phyloP scores from a whole-genome alignment of 2,888 invertebrate species.

The Tyria jacobaeae region DNA sequence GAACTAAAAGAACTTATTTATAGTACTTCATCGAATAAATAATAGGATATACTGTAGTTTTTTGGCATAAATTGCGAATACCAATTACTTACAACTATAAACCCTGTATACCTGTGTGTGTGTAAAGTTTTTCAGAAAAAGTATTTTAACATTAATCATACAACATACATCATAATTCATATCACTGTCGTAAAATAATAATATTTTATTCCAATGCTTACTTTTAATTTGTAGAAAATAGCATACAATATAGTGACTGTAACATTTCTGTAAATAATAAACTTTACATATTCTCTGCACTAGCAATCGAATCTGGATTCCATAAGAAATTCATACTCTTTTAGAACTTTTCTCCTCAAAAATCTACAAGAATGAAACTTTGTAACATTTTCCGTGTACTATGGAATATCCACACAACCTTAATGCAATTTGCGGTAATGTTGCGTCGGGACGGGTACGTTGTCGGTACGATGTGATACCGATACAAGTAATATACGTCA shows the following conservation, averaged over 20 bases:
- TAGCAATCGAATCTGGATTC: neutral
- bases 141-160: too few species aligned
- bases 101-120: neutral
- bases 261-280: neutral
- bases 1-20: conserved; percentile 32
- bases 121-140: neutral
- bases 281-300: neutral
- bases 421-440: conserved; percentile 84
- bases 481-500: conserved; percentile 38
- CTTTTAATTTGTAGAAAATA: too few species aligned
- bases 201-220: neutral
- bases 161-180: too few species aligned
- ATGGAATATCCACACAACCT: conserved; percentile 63
- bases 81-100: neutral
- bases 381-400: conserved; percentile 38
- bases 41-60: conserved; percentile 30
- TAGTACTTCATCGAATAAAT: conserved; percentile 36
- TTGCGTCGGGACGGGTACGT: conserved; percentile 53
- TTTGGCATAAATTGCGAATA: conserved; percentile 17
- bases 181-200: neutral
- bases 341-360: conserved; percentile 21
- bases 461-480: conserved; percentile 50
- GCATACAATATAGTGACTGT: neutral
- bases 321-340: conserved; percentile 17
- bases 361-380: conserved; percentile 26